These are phyloP conservation scores for Acleris laterana DNA, from an alignment of 2,888 invertebrate genomes.

Conservation along the genomic window DNA sequence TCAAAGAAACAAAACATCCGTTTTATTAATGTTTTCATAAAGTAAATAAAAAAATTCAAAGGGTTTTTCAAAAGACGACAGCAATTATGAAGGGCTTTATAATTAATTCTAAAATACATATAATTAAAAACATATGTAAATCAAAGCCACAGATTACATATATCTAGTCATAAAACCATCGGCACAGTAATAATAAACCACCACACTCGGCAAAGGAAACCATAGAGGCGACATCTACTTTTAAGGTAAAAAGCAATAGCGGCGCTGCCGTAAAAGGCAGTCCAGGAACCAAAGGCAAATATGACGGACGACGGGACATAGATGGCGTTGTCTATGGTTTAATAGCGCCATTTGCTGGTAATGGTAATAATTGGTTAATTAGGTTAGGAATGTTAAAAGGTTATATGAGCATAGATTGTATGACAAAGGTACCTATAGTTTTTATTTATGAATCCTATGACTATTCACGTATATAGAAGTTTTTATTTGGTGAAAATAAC, in stretches of 20 bases:
- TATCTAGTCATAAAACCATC: background rate
- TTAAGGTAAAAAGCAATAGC: slow-evolving; percentile 17
- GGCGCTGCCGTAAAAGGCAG: background rate
- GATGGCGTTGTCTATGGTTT: slow-evolving; percentile 2
- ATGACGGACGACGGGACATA: slow-evolving; percentile 1
- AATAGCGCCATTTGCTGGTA: slow-evolving; percentile 1
- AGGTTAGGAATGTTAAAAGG: background rate
- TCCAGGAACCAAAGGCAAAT: slow-evolving; percentile 12
- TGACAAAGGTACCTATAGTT: no score
- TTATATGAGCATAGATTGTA: background rate
- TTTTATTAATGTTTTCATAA: no score
- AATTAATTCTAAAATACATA: no score
- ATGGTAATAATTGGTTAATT: slow-evolving; percentile 11
- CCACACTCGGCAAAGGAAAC: slow-evolving; percentile 16
- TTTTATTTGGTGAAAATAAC: no score
- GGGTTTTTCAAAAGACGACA: no score
- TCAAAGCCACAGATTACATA: background rate
- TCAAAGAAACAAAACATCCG: no score
- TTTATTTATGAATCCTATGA: no score
- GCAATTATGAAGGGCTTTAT: no score
- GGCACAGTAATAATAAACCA: background rate
- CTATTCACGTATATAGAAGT: no score
- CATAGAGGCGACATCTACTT: background rate
- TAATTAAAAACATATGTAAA: no score
- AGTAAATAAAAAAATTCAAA: no score